A percentile compares a stretch with the other conserved stretches of the same genome.
Conservation (phyloP, 2,113 vertebrate genomes). For the Talpa occidentalis region DNA sequence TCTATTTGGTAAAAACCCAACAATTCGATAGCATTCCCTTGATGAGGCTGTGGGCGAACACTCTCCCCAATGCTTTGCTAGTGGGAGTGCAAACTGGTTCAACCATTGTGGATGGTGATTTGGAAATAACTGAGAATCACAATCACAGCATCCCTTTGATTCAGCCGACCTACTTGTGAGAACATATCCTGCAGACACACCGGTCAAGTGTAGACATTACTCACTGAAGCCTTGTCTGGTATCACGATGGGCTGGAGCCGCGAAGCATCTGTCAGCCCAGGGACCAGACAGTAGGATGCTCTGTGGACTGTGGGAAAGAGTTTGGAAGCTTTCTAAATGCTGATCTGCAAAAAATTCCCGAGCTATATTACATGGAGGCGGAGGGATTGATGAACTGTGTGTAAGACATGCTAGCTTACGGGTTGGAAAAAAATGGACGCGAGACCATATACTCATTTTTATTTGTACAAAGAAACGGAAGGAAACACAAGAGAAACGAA, state of each 20-base stretch:
- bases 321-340: rapidly evolving
- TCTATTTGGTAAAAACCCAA: not conserved
- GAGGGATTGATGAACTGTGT: not conserved
- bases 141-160: rapidly evolving
- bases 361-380: not conserved
- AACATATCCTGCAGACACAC: not conserved
- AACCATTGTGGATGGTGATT: rapidly evolving
- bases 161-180: not conserved
- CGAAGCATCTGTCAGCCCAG: not conserved
- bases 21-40: not conserved
- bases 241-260: not conserved
- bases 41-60: not conserved
- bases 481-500: not conserved
- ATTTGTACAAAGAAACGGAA: not conserved
- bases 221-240: not conserved
- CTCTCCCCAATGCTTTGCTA: rapidly evolving
- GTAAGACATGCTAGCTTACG: not conserved
- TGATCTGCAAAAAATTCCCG: rapidly evolving
- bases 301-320: not conserved
- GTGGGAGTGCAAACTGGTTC: not conserved
- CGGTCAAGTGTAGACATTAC: not conserved
- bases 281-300: not conserved
- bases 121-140: not conserved
- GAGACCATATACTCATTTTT: not conserved
- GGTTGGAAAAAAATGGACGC: not conserved